Evolutionary conservation across 2,113 vertebrate genomes (phyloP), one percentile per base, ranked within the genome.

Genomic region (Zosterops japonicus): DNA sequence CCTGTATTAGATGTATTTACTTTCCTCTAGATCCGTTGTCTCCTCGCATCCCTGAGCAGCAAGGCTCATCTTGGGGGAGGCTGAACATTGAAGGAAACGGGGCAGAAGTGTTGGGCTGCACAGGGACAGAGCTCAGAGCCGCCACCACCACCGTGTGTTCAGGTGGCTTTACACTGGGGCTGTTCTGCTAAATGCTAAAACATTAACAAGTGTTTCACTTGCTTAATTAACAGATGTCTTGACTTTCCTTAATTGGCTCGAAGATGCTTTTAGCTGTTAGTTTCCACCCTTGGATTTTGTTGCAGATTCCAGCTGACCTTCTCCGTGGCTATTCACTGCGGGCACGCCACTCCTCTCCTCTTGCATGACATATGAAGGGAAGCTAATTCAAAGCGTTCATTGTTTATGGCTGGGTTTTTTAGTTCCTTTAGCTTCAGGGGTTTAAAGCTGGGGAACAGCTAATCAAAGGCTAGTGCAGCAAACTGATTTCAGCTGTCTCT

Each of bases 401-500:
- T 98, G 98, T 98, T 98, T 98, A 97, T 97, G 92, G 90, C 95
- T 94, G 93, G 39, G 36, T 19, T 96, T 93, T 97, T 93, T 46
- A 94, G 95, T 94, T 97, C 93, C 86, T 97, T 97, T 97, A 87
- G 97, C 97, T 97, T 97, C 89, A 83, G 97, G 98, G 97, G 72
- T 90, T 97, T 93, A 94, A 79, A 94, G 95, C 95, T 97, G 93
- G 96, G 95, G 96, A 97, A 96, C 89, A 95, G 91, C 97, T 98
- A 97, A 98, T 98, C 97, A 98, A 96, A 96, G 95, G 95, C 87
- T 86, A 96, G 96, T 71, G 95, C 89, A 97, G 97, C 96, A 98
- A 98, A 98, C 96, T 95, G 94, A 96, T 97, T 98, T 97, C 98
- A 98, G 97, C 98, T 98, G 97, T 97, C 95, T 75, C 86, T 96